Evolutionary conservation across 2,113 vertebrate genomes (phyloP).

Genomic region (Nipponia nippon): DNA sequence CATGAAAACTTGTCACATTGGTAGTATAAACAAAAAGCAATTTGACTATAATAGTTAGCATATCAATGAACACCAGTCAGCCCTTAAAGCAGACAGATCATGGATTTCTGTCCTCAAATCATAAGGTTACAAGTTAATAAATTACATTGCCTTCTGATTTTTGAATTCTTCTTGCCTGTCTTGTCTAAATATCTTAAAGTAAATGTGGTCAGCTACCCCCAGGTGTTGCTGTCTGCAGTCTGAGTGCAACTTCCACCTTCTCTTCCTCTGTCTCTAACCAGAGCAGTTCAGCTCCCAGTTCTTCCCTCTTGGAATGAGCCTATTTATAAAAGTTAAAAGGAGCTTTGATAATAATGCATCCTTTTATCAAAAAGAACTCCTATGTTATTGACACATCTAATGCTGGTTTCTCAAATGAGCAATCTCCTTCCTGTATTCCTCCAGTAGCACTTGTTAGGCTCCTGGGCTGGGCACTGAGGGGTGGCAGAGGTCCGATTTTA

Average conservation of each 20-base stretch:
- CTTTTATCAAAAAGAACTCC: background rate
- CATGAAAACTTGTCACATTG: background rate
- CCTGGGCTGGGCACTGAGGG: background rate
- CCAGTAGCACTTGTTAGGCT: background rate
- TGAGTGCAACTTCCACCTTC: background rate
- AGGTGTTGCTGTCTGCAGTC: background rate
- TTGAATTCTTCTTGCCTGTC: background rate
- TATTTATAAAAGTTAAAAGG: background rate
- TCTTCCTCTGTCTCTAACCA: background rate
- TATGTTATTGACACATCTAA: background rate
- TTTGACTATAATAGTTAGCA: background rate
- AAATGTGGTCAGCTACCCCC: background rate
- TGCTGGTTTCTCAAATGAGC: background rate
- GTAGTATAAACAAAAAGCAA: background rate
- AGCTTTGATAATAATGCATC: background rate
- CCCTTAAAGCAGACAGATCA: background rate
- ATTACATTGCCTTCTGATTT: background rate
- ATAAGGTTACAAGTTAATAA: background rate
- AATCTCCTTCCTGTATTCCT: background rate
- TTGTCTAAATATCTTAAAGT: background rate
- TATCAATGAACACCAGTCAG: background rate
- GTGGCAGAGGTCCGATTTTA: accelerated
- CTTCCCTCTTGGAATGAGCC: background rate
- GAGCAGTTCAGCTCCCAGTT: background rate
- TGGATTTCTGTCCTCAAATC: background rate